Percentiles rank a stretch among this genome's conserved stretches.
phyloP scores from a whole-genome alignment of 2,113 vertebrate genomes.

The Oreamnos americanus region DNA sequence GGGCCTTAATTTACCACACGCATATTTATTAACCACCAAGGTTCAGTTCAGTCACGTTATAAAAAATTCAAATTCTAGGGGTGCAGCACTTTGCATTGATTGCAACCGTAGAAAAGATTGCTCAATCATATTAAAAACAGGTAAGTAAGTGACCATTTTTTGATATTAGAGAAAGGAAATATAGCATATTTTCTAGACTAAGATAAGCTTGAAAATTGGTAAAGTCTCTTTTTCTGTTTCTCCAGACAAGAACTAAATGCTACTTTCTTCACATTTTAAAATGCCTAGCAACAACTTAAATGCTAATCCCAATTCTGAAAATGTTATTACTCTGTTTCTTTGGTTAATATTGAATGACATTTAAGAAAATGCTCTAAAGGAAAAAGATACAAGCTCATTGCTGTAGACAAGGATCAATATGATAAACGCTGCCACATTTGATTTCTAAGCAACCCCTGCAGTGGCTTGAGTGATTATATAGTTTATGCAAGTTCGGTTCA shows the following conservation, averaged over 20 bases:
- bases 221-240: background rate
- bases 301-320: conserved; percentile 3
- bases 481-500: background rate
- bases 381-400: background rate
- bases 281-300: conserved; percentile 21
- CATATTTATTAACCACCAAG: background rate
- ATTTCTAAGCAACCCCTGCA: background rate
- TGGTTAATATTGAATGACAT: background rate
- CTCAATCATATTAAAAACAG: background rate
- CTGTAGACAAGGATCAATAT: conserved; percentile 36
- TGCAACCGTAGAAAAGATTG: background rate
- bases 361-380: background rate
- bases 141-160: background rate
- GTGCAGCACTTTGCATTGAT: background rate
- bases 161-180: background rate
- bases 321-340: background rate
- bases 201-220: background rate
- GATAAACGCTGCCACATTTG: conserved; percentile 6
- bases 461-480: conserved; percentile 16
- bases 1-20: background rate
- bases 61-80: background rate
- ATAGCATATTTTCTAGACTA: background rate
- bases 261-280: background rate
- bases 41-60: background rate
- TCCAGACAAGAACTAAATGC: background rate